Base-by-base conservation (phyloP, 2,113 vertebrate genomes). In the Caretta caretta region DNA sequence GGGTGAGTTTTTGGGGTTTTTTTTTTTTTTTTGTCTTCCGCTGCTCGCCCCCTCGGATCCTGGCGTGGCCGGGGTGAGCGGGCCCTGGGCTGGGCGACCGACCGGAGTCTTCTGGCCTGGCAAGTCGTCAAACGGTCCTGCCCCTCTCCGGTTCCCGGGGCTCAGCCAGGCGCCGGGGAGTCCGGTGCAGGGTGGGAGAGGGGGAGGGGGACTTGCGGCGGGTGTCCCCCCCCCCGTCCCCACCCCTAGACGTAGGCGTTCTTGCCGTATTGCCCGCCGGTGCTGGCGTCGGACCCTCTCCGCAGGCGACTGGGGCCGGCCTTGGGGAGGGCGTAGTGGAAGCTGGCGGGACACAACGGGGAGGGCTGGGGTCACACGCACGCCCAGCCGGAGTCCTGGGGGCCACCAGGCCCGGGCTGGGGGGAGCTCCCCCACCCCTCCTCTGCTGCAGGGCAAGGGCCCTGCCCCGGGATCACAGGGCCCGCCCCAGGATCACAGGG, bases 241-340 rank as follows among this genome's bases (percentile, higher is more conserved):
- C 42, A 7, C 5, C 35, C 29, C 87, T 98, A 98, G 22, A 98
- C 98, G 0, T 98, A 98, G 11, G 97, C 98, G 0, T 98, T 98
- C 84, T 98, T 98, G 49, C 97, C 98, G 0, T 98, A 98, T 84
- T 98, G 96, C 22, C 96, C 94, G 3, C 94, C 95, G 76, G 95
- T 98, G 95, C 65, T 91, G 87, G 92, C 84, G 0, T 94, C 90
- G 0, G 96, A 96, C 5, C 89, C 87, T 24, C 38, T 38, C 1
- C 87, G 85, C 14, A n/a, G 54, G 6, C 3, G 89, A 1, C 78
- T 62, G 11, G 75, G 57, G 11, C 46, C 11, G 24, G 84, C 59
- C 12, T 46, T 17, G 2, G 97, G 46, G 6, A 90, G 29, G 48
- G 93, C 91, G 85, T 97, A 97, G 14, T 89, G 88, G 49, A 78